Evolutionary conservation across 2,113 vertebrate species (phyloP), one percentile per base, ranked within the genome.

Genomic region (Ciconia stormi): DNA sequence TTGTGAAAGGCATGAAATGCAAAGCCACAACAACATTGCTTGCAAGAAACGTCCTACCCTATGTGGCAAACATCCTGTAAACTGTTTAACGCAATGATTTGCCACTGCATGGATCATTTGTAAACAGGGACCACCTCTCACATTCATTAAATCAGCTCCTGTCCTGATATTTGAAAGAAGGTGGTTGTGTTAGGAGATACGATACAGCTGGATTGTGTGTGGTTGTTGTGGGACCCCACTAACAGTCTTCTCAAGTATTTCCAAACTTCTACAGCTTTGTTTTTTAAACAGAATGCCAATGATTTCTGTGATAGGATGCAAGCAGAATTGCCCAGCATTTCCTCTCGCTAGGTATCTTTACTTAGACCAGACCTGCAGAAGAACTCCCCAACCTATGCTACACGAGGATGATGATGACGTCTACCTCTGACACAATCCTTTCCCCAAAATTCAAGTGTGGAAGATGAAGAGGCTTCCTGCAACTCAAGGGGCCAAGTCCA

Each of bases 41-140:
- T 22, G 30, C 20, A 7, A 38, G 21, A 40, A 34, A 30, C 1
- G 0, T 20, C n/a, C 34, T 30, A 5, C 15, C 50, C 46, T 5
- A 2, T 0, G 4, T 3, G 22, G 34, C 27, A 73, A 56, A 17
- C 2, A 12, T 4, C n/a, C 49, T n/a, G 3, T 0, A 23, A n/a
- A 13, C 17, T 22, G 42, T 4, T 71, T 9, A 32, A 7, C 1
- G 22, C 10, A 9, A 5, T 2, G 34, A 19, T 13, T 12, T 76
- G 42, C 46, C 50, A 85, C 78, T 58, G 20, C 4, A 7, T 25
- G 56, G 44, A 9, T 42, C 9, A 2, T 26, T 32, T 53, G 16
- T n/a, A 15, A 2, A 1, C 2, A 11, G 44, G 61, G 17, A 6
- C 9, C 23, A 55, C 62, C 26, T 18, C 63, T 12, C 26, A 15